phyloP scores from a whole-genome alignment of 2,113 vertebrate genomes.

The Sander lucioperca region DNA sequence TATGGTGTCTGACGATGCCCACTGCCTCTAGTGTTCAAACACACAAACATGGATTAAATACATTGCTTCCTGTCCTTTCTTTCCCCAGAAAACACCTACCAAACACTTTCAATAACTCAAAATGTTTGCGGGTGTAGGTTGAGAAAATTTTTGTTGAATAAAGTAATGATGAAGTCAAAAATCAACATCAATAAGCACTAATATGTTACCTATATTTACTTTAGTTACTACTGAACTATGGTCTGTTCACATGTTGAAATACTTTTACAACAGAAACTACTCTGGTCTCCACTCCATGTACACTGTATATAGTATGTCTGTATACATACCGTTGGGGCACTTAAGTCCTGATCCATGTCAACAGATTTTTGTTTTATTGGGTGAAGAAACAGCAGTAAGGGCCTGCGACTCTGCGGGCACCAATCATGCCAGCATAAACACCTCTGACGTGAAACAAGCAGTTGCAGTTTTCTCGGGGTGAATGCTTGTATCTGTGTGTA shows the following conservation, averaged over 20 bases:
- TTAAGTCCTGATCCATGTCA: slow-evolving; percentile 71
- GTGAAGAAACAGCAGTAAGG: slow-evolving; percentile 67
- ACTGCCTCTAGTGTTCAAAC: no score
- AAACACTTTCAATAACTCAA: not conserved
- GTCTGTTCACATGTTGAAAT: not conserved
- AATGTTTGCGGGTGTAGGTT: not conserved
- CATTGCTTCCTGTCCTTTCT: not conserved
- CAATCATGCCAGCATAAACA: slow-evolving; percentile 77
- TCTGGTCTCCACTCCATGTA: slow-evolving; percentile 8
- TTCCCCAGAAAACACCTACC: not conserved
- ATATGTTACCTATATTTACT: not conserved
- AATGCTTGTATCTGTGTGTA: slow-evolving; percentile 47
- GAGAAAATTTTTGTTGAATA: not conserved
- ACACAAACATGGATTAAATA: not conserved
- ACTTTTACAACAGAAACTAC: not conserved
- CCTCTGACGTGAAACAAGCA: slow-evolving; percentile 60
- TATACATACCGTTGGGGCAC: slow-evolving; percentile 52
- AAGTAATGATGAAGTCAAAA: not conserved
- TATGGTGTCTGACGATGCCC: no score
- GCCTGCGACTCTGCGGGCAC: slow-evolving; percentile 63
- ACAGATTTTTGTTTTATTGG: slow-evolving; percentile 73
- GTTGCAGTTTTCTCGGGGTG: slow-evolving; percentile 53
- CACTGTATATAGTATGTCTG: slow-evolving; percentile 27
- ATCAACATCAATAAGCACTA: not conserved
- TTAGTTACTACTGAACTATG: not conserved